Percentiles rank a stretch among this genome's conserved stretches.
phyloP scores from a whole-genome alignment of 1,140 invertebrate genomes.

The Procambarus virginalis region DNA sequence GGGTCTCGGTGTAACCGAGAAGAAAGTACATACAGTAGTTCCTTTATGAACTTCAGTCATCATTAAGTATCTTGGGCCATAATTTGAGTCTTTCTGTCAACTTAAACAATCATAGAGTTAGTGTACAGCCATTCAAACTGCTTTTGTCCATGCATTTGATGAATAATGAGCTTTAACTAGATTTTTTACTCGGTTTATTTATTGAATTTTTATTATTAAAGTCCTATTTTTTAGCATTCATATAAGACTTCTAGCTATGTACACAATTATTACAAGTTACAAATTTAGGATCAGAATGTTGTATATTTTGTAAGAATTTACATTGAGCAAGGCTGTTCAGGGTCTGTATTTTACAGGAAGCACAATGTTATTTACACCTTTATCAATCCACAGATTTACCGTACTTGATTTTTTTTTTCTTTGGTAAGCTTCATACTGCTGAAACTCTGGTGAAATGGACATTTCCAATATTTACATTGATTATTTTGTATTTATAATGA shows the following conservation, averaged over 20 bases:
- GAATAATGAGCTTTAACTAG: slow-evolving; percentile 43
- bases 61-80: slow-evolving; percentile 1
- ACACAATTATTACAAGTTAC: slow-evolving; percentile 15
- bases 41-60: background rate
- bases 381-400: background rate
- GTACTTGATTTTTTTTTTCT: background rate
- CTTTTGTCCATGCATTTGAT: slow-evolving; percentile 23
- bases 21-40: slow-evolving; percentile 14
- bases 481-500: slow-evolving; percentile 66
- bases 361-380: slow-evolving; percentile 41
- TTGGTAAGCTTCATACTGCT: slow-evolving; percentile 18
- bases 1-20: slow-evolving; percentile 28
- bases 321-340: slow-evolving; percentile 26
- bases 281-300: background rate
- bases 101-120: background rate
- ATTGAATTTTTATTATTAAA: slow-evolving; percentile 21
- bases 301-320: background rate
- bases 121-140: slow-evolving; percentile 22
- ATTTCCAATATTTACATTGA: slow-evolving; percentile 65
- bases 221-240: background rate
- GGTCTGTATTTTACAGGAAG: slow-evolving; percentile 16
- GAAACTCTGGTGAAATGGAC: slow-evolving; percentile 55
- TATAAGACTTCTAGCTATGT: background rate
- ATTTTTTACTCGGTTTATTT: slow-evolving; percentile 38
- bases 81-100: background rate